Conservation (phyloP, 2,113 vertebrate species). For the Heterotis niloticus region DNA sequence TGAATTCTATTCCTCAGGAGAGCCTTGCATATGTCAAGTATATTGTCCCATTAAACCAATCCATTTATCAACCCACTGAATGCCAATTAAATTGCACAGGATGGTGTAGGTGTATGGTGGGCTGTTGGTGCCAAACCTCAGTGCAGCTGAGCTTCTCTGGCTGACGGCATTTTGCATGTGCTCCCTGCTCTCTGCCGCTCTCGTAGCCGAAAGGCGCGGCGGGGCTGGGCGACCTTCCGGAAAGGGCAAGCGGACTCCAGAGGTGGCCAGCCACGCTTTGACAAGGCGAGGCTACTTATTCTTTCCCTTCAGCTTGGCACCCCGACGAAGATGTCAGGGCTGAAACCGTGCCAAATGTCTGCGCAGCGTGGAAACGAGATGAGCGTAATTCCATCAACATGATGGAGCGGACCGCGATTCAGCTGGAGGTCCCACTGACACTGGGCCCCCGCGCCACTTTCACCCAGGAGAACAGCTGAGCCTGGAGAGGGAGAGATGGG, state of each 20-base stretch:
- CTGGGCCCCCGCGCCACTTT: conserved; percentile 54
- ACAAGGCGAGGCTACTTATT: conserved; percentile 23
- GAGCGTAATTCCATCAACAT: conserved; percentile 78
- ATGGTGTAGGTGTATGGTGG: conserved; percentile 84
- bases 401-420: conserved; percentile 65
- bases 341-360: conserved; percentile 73
- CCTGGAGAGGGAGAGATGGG: conserved; percentile 31
- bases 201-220: conserved; percentile 12
- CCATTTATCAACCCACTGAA: conserved; percentile 88
- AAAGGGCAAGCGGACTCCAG: conserved; percentile 52
- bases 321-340: conserved; percentile 77
- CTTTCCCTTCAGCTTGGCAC: conserved; percentile 64
- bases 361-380: conserved; percentile 79
- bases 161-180: conserved; percentile 55
- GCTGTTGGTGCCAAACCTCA: conserved; percentile 74
- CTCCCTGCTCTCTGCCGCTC: background rate
- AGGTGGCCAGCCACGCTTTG: background rate
- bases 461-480: conserved; percentile 59
- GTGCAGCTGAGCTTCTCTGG: conserved; percentile 82
- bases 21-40: conserved; percentile 87
- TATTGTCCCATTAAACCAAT: conserved; percentile 90
- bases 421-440: conserved; percentile 54
- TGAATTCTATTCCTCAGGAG: conserved; percentile 82
- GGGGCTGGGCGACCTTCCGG: conserved; percentile 64
- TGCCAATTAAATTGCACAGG: conserved; percentile 89